Evolutionary conservation across 2,797 vertebrate genomes (phyloP).

Genomic region (Carcharodon carcharias): DNA sequence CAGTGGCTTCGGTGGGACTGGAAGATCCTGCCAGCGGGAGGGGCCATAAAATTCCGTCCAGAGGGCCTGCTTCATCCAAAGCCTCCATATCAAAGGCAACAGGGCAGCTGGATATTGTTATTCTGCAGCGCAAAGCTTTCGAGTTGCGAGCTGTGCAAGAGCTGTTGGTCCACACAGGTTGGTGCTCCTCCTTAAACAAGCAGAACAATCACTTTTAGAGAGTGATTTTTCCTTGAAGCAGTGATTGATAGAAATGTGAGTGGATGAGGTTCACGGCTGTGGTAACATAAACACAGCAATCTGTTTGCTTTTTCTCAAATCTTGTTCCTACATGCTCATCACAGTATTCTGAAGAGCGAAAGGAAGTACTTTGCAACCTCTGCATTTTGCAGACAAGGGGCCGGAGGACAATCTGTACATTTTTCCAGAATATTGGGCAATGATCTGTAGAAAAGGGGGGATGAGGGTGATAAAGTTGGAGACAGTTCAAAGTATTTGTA

Average conservation of each 20-base stretch:
- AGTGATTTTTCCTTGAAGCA: neutral
- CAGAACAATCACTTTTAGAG: neutral
- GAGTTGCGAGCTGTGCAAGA: neutral
- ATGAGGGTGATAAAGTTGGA: neutral
- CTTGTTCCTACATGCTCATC: neutral
- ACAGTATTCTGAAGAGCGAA: neutral
- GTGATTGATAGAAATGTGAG: neutral
- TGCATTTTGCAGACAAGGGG: neutral
- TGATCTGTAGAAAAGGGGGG: neutral
- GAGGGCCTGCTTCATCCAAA: neutral
- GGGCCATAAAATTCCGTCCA: too few species aligned
- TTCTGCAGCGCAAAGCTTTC: neutral
- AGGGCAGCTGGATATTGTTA: neutral
- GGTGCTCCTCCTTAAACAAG: neutral
- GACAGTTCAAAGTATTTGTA: neutral
- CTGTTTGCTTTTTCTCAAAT: neutral
- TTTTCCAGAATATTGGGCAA: neutral
- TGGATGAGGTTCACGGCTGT: neutral
- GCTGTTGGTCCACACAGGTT: neutral
- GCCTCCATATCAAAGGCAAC: neutral
- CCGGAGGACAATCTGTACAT: neutral
- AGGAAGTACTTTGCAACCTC: neutral
- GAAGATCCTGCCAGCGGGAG: too few species aligned
- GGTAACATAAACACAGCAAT: neutral
- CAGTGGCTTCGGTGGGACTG: too few species aligned